Conservation (phyloP, 2,113 vertebrate genomes). For the Cisticola juncidis region DNA sequence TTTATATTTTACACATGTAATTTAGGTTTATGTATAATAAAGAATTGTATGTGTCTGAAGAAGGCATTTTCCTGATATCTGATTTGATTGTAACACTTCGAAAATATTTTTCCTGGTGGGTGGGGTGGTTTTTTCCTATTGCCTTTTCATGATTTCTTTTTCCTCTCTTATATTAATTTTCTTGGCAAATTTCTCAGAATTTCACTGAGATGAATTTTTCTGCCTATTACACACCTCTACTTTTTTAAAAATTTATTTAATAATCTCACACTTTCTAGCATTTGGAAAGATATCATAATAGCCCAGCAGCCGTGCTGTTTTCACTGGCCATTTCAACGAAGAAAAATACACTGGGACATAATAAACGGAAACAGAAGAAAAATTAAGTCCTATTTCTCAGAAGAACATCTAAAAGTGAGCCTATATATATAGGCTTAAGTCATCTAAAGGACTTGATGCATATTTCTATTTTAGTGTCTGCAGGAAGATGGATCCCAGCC, state of each 20-base stretch:
- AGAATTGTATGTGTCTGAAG: not conserved
- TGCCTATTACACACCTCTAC: not conserved
- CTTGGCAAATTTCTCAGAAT: not conserved
- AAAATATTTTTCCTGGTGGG: not conserved
- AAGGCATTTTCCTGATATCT: not conserved
- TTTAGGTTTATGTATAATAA: not conserved
- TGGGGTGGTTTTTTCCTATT: not conserved
- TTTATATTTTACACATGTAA: not conserved
- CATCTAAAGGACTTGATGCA: not conserved
- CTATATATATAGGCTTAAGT: not conserved
- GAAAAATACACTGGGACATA: not conserved
- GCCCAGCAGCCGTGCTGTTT: not conserved
- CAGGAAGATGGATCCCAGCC: constrained; percentile 43
- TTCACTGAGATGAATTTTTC: not conserved
- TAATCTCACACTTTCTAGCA: not conserved
- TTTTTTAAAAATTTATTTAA: not conserved
- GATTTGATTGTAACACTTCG: not conserved
- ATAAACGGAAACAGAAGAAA: not conserved
- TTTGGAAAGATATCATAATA: not conserved
- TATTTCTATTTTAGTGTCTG: constrained; percentile 34
- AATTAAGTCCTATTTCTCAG: not conserved
- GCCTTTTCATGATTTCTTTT: not conserved
- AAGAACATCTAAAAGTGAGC: not conserved
- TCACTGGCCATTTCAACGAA: not conserved
- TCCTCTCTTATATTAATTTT: not conserved